These are phyloP conservation scores for Actinopyga echinites DNA, from an alignment of 53 echinoderm and acorn worm species.

Conservation along the genomic window DNA sequence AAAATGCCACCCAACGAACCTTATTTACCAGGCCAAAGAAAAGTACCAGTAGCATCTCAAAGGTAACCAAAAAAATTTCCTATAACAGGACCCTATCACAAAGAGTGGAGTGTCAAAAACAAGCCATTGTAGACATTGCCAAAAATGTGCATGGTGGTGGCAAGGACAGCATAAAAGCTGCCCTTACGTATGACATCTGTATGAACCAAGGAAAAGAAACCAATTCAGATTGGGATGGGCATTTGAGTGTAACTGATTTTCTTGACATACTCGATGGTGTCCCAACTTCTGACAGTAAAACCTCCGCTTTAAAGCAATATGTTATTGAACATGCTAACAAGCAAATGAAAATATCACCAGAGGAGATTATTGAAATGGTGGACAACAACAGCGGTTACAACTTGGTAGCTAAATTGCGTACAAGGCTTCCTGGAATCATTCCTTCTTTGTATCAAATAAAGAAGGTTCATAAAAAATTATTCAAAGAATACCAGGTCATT, in stretches of 20 bases:
- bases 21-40: no score
- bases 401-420: constrained; percentile 17
- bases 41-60: no score
- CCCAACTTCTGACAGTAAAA: neutral
- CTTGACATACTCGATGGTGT: neutral
- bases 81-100: no score
- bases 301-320: neutral
- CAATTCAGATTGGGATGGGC: neutral
- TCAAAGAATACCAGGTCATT: constrained; percentile 23
- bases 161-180: no score
- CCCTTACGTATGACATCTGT: no score
- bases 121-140: no score
- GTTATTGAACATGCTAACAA: neutral
- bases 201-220: neutral
- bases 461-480: neutral
- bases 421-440: constrained; percentile 9
- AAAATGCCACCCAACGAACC: no score
- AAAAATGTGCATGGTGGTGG: no score
- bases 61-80: no score
- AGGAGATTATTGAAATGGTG: constrained; percentile 20
- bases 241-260: neutral
- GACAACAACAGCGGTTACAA: constrained; percentile 34
- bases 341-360: neutral
- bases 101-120: no score
- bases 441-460: neutral